These are phyloP conservation scores for Momotus momota DNA, from an alignment of 2,797 vertebrate genomes.

Conservation along the genomic window DNA sequence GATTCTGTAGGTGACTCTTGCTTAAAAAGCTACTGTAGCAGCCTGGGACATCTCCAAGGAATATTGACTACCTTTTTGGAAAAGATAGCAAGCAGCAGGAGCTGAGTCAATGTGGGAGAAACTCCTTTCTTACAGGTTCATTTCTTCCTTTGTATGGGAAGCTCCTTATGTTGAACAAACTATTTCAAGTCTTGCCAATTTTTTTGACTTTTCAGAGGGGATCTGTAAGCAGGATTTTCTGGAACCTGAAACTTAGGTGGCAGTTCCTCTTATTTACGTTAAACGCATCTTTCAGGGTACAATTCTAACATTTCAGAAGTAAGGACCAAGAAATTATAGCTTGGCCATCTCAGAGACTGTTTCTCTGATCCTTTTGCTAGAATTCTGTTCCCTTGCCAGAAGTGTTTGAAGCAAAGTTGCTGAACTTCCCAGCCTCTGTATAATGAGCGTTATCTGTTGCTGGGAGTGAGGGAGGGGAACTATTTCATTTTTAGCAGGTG, in stretches of 20 bases:
- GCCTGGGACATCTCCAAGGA: background rate
- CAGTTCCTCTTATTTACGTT: background rate
- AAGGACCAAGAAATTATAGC: background rate
- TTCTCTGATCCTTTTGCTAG: background rate
- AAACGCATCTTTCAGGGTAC: background rate
- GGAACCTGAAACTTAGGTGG: background rate
- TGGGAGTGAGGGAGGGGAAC: background rate
- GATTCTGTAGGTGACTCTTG: background rate
- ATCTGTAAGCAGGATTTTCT: background rate
- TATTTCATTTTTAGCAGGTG: background rate
- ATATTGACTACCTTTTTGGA: background rate
- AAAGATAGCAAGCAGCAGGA: background rate
- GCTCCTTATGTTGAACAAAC: background rate
- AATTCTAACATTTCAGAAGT: background rate
- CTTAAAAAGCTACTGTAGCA: background rate
- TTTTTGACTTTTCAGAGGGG: background rate
- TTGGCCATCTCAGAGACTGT: background rate
- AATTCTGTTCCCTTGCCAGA: background rate
- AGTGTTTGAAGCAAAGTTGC: background rate
- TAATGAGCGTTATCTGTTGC: background rate
- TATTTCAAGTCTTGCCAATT: background rate
- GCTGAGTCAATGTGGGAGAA: background rate
- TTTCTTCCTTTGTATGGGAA: background rate
- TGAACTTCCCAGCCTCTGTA: background rate
- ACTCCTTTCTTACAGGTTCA: background rate